Evolutionary conservation across 2,797 vertebrate species (phyloP).

Genomic region (Clarias platycephalus): DNA sequence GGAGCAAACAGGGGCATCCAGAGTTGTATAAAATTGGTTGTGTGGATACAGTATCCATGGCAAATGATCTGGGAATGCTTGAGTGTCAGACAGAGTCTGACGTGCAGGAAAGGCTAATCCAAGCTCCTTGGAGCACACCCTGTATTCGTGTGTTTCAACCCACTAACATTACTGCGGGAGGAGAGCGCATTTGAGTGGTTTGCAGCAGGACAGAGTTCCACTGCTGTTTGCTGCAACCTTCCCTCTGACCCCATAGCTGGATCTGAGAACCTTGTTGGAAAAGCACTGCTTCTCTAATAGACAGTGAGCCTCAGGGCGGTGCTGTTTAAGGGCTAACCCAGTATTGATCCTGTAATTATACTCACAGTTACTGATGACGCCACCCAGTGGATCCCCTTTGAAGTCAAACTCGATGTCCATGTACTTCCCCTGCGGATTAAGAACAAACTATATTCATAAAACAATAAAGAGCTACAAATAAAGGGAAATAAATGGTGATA

Average conservation of each 20-base stretch:
- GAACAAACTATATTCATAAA: conserved; percentile 27
- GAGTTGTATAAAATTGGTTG: background rate
- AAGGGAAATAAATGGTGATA: background rate
- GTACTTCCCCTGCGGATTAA: conserved; percentile 89
- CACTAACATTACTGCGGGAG: conserved; percentile 10
- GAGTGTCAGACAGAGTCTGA: background rate
- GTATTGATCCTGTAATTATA: conserved; percentile 63
- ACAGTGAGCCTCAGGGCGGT: background rate
- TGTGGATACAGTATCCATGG: conserved; percentile 26
- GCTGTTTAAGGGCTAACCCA: conserved; percentile 16
- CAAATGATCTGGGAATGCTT: conserved; percentile 13
- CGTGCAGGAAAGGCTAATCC: conserved; percentile 17
- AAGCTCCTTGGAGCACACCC: conserved; percentile 17
- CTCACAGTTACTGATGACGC: conserved; percentile 99
- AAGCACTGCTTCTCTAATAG: conserved; percentile 15
- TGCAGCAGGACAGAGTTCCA: conserved; percentile 28
- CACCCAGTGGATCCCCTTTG: conserved; percentile 96
- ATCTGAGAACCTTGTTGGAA: conserved; percentile 15
- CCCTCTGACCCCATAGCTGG: conserved; percentile 39
- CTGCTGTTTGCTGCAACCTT: conserved; percentile 32
- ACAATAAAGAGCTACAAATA: background rate
- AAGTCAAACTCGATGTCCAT: conserved; percentile 99
- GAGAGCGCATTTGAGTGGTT: conserved; percentile 31
- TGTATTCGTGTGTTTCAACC: conserved; percentile 16
- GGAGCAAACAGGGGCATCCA: background rate